Evolutionary conservation across 2,797 vertebrate genomes (phyloP).

Genomic region (Thripadectes ignobilis): DNA sequence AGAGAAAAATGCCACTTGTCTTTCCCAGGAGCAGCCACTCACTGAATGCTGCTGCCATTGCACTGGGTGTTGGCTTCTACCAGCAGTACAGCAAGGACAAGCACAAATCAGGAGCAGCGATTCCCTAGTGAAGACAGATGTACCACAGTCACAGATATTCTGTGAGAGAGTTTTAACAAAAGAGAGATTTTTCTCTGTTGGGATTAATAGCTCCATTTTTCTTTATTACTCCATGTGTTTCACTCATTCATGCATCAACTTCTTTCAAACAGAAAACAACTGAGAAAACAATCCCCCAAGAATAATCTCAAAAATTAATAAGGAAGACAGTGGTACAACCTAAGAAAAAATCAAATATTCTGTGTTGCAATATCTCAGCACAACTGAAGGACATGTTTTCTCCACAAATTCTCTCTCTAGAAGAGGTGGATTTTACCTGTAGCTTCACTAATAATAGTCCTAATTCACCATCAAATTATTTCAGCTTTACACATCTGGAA

Average conservation of each 20-base stretch:
- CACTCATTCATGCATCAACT: slow-evolving; percentile 17
- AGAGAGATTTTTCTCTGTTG: background rate
- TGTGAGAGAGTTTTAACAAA: background rate
- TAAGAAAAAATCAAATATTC: slow-evolving; percentile 1
- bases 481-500: background rate
- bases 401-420: background rate
- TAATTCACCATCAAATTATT: background rate
- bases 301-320: slow-evolving; percentile 14
- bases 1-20: background rate
- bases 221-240: slow-evolving; percentile 31
- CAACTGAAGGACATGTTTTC: background rate
- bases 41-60: background rate
- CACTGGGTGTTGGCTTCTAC: background rate
- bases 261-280: slow-evolving; percentile 38
- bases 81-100: background rate
- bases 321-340: background rate
- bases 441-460: background rate
- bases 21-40: background rate
- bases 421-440: background rate
- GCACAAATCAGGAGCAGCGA: background rate
- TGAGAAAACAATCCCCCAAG: background rate
- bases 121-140: background rate
- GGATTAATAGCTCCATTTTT: background rate
- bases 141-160: background rate
- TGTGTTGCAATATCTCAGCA: background rate